Evolutionary conservation across 2,888 invertebrate species (phyloP), one percentile per base, ranked within the genome.

Genomic region (Agriopis aurantiaria): DNA sequence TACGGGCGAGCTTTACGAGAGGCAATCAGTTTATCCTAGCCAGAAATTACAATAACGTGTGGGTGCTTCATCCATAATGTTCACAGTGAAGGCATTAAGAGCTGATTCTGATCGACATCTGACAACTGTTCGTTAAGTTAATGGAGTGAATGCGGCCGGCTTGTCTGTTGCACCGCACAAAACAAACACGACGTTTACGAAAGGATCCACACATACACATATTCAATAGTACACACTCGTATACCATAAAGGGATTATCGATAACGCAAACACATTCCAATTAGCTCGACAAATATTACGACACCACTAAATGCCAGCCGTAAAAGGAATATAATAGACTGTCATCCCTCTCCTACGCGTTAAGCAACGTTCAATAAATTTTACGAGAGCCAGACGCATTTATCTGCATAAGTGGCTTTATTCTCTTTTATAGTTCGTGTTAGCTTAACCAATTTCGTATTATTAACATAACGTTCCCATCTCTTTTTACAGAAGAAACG

Each of bases 101-200:
- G 86, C 85, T 87, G 89, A 89, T 88, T 89, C 89, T 93, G 93
- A 94, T 92, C 89, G 93, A 93, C 93, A 90, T 92, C 91, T 88
- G 93, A 93, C 93, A 92, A 92, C 91, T 87, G 90, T 92, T 92
- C 92, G 92, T 94, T 92, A 93, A 92, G 84, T 90, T 93, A 93
- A 94, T 93, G 91, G 92, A 91, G 87, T 86, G 88, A 86, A 83
- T 82, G 87, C 84, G 82, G 80, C 82, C 85, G 83, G 85, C 84
- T 82, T 88, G 86, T 91, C 89, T 91, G 88, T 88, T 75, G 71
- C 75, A 77, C 71, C 80, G 83, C 81, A 77, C 80, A 80, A 76
- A 75, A 74, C 83, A 84, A 81, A 82, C 82, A 77, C 63, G 75
- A 77, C 73, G 75, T 75, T 71, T 72, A 78, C 78, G 55, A 46